Percentiles rank a stretch among this genome's conserved stretches.
Conservation (phyloP, 2,888 invertebrate species). For the Salpingus planirostris region DNA sequence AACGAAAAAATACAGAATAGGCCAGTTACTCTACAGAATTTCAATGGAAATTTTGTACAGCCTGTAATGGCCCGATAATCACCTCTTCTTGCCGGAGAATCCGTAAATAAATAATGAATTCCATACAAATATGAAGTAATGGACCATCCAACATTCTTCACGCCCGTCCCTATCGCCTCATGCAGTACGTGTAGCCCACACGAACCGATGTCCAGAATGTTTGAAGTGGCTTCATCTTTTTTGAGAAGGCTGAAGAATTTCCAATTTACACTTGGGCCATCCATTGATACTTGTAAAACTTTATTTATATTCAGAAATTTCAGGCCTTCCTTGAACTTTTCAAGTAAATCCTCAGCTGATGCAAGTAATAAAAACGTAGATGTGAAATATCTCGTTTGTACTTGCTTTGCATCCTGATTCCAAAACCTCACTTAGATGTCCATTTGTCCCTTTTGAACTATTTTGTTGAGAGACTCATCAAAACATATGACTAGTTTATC, state of each 20-base stretch:
- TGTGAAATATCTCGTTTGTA: background rate
- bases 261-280: background rate
- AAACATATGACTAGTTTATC: background rate
- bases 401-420: background rate
- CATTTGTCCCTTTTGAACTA: background rate
- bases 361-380: background rate
- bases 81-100: background rate
- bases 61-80: background rate
- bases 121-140: background rate
- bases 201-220: background rate
- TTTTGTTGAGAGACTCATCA: background rate
- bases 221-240: background rate
- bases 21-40: background rate
- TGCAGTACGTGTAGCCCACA: background rate
- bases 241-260: background rate
- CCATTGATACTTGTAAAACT: background rate
- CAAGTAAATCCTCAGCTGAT: background rate
- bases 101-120: background rate
- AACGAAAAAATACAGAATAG: no score
- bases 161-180: background rate
- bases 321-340: background rate
- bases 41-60: background rate
- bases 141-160: background rate
- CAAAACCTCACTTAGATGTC: background rate
- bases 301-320: background rate